Evolutionary conservation across 35 echinoderm and acorn worm genomes (phyloP), one percentile per base, ranked within the genome.

Genomic region (Diadema setosum): DNA sequence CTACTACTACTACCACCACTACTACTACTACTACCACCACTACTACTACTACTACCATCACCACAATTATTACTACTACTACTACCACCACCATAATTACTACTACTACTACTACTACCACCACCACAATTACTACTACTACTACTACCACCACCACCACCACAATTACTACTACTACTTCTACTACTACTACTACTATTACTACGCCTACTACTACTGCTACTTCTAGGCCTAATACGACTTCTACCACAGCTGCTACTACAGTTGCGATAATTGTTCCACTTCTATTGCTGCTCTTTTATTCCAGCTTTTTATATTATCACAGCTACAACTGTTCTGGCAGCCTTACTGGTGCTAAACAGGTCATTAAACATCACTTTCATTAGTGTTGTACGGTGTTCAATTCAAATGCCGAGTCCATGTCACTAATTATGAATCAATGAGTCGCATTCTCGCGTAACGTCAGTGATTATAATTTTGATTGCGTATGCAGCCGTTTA

Each of bases 1-100:
- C 75, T 81, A 81, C 75, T 81, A 81, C 75, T 81, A 81, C 75
- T 81, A 81, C 75, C 42, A 39, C 37, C 33, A 81, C 75, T 81
- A 81, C 75, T 81, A 81, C 75, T 81, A 81, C 75, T 81, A 81
- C 75, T 81, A 81, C 40, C 42, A 81, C 75, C 42, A 81, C 75
- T 81, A 81, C 75, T 81, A 81, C 75, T 81, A 81, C 75, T 81
- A 81, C 75, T 81, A 81, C 75, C 42, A 44, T 39, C 42, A 81
- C 75, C 42, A 81, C 75, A 39, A 81, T 39, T 81, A 81, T 39
- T 81, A 81, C 75, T 81, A 81, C 75, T 81, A 81, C 37, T 40
- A 81, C 75, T 40, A 41, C 18, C 17, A 81, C 75, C 17, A 39
- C 75, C 17, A 81, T 52, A 11, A 52, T n/a, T 52, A 11, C n/a